Percentiles rank a stretch among this genome's conserved stretches.
Evolutionary conservation across 2,113 vertebrate species (phyloP).

Genomic region (western clawed frog (Xenopus tropicalis)): DNA sequence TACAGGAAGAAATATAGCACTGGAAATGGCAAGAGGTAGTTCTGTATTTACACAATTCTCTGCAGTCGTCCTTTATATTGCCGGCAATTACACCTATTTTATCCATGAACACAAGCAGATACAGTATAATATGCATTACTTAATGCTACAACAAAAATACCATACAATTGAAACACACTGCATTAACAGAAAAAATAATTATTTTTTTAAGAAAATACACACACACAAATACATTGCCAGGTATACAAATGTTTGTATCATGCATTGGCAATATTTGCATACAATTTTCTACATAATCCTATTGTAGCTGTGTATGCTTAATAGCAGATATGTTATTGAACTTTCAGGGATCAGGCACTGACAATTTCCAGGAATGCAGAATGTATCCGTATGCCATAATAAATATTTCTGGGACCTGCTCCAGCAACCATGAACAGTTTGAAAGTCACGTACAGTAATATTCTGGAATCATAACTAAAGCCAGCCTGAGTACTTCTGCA

Average conservation of each 20-base stretch:
- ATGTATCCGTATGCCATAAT: not conserved
- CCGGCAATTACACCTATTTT: not conserved
- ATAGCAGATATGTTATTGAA: not conserved
- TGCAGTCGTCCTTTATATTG: not conserved
- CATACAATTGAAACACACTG: too few species aligned
- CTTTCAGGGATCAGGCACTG: conserved; percentile 18
- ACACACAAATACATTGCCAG: too few species aligned
- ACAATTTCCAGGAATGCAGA: not conserved
- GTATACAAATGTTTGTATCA: too few species aligned
- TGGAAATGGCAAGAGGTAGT: conserved; percentile 18
- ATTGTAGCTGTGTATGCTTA: too few species aligned
- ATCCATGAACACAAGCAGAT: not conserved
- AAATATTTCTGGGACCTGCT: conserved; percentile 1
- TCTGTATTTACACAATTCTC: conserved; percentile 1
- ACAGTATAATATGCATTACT: too few species aligned
- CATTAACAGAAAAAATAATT: too few species aligned
- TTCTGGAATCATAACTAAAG: not conserved
- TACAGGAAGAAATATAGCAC: not conserved
- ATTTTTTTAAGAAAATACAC: too few species aligned
- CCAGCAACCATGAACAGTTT: conserved; percentile 2
- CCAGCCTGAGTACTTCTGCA: too few species aligned
- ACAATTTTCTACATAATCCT: too few species aligned
- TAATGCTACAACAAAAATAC: too few species aligned
- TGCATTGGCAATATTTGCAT: too few species aligned
- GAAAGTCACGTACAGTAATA: conserved; percentile 19